Conservation (phyloP, 2,797 vertebrate species). For the Clamator glandarius region DNA sequence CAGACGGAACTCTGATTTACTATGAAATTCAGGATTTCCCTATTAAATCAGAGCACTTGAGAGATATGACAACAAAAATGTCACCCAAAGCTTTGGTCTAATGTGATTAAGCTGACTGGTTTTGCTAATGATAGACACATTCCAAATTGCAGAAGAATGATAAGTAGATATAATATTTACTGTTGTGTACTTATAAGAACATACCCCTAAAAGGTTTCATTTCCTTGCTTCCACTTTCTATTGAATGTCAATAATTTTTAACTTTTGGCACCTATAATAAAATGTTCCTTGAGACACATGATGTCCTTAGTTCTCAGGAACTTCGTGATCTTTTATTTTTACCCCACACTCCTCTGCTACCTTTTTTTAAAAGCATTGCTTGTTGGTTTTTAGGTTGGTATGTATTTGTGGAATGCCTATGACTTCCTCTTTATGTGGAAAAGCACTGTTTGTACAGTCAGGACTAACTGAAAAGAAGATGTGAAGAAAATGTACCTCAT, state of each 20-base stretch:
- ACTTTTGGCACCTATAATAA: neutral
- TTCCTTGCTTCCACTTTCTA: conserved; percentile 17
- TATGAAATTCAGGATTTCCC: conserved; percentile 39
- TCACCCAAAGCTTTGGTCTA: neutral
- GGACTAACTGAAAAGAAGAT: neutral
- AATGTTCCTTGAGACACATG: conserved; percentile 20
- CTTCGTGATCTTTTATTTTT: conserved; percentile 12
- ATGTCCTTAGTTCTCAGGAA: conserved; percentile 34
- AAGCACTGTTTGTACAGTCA: neutral
- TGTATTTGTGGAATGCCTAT: neutral
- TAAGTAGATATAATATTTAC: neutral
- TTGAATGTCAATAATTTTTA: conserved; percentile 35
- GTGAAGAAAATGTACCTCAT: neutral
- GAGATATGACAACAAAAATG: neutral
- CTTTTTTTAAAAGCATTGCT: neutral
- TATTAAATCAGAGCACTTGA: conserved; percentile 33
- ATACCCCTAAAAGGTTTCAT: neutral
- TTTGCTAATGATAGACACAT: neutral
- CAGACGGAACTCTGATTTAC: conserved; percentile 37
- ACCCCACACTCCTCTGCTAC: neutral
- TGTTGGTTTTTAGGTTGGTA: neutral
- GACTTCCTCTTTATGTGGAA: neutral
- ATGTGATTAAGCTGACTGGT: neutral
- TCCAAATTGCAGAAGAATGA: conserved; percentile 28
- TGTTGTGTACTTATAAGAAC: neutral